phyloP scores from a whole-genome alignment of 2,797 vertebrate genomes.

The Garrulus glandarius region DNA sequence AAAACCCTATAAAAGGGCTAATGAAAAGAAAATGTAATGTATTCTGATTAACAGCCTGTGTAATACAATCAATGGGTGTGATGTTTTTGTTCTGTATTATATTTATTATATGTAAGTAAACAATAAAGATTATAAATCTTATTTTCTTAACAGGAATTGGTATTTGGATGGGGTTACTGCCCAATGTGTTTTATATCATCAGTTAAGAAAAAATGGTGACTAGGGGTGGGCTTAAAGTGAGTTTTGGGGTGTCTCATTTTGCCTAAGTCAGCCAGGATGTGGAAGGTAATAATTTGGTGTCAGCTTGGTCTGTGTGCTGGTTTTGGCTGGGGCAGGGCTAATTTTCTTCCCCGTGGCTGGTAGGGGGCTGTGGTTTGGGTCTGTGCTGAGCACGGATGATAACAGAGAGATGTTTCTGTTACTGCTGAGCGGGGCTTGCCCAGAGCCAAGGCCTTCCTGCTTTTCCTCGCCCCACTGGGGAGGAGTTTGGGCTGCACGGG shows the following conservation, averaged over 20 bases:
- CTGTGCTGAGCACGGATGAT: not conserved
- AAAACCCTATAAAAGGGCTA: constrained; percentile 56
- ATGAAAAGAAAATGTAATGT: constrained; percentile 42
- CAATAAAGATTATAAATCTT: constrained; percentile 54
- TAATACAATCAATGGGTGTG: constrained; percentile 52
- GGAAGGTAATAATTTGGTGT: not conserved
- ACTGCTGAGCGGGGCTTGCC: fast-evolving
- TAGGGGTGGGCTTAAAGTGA: not conserved
- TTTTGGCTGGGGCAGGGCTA: not conserved
- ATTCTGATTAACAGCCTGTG: constrained; percentile 46
- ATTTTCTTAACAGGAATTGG: constrained; percentile 26
- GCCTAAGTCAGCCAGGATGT: not conserved
- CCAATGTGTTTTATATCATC: not conserved
- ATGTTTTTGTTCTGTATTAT: constrained; percentile 54
- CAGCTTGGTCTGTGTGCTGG: not conserved
- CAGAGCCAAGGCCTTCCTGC: fast-evolving
- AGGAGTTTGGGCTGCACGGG: fast-evolving
- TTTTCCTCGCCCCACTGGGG: fast-evolving
- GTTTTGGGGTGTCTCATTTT: fast-evolving
- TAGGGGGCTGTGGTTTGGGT: not conserved
- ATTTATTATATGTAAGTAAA: constrained; percentile 58
- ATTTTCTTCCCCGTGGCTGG: fast-evolving
- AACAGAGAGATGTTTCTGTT: fast-evolving
- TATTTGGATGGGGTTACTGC: constrained; percentile 22
- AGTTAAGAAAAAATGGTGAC: not conserved